Conservation (phyloP, 2,797 vertebrate species). For the Hippoglossus hippoglossus region DNA sequence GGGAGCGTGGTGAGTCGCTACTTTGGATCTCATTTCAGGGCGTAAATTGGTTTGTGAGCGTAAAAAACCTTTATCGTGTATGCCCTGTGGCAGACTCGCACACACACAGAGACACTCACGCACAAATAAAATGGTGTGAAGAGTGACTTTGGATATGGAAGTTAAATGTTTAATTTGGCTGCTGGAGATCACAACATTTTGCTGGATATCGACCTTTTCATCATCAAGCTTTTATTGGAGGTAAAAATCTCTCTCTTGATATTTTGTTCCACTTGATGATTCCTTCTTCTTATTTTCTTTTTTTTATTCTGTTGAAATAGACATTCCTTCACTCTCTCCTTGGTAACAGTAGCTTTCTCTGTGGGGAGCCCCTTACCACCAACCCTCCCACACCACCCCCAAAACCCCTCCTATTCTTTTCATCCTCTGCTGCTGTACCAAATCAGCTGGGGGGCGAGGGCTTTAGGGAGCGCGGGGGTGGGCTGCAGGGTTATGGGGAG, state of each 20-base stretch:
- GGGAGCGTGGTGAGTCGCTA: constrained; percentile 72
- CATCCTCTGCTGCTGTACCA: constrained; percentile 63
- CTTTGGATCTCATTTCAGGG: constrained; percentile 83
- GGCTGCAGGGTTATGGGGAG: constrained; percentile 36
- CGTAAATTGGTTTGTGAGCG: constrained; percentile 81
- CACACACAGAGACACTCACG: constrained; percentile 17
- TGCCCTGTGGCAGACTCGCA: constrained; percentile 49
- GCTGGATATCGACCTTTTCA: constrained; percentile 69
- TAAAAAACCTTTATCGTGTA: constrained; percentile 74
- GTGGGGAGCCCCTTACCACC: constrained; percentile 58
- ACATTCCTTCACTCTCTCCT: constrained; percentile 76
- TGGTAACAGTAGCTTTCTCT: constrained; percentile 76
- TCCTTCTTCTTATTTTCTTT: constrained; percentile 24
- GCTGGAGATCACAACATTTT: constrained; percentile 68
- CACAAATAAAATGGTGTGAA: constrained; percentile 34
- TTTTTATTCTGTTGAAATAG: constrained; percentile 43
- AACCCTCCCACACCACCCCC: constrained; percentile 45
- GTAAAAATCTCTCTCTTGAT: constrained; percentile 47
- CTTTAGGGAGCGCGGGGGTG: constrained; percentile 44
- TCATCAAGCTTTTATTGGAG: constrained; percentile 63
- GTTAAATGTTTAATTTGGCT: constrained; percentile 70
- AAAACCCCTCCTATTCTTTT: constrained; percentile 61
- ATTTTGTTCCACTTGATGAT: constrained; percentile 57
- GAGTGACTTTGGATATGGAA: constrained; percentile 67
- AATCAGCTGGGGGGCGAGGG: constrained; percentile 66